These are phyloP conservation scores for Argyresthia albistria DNA, from an alignment of 2,888 invertebrate genomes.

Conservation along the genomic window DNA sequence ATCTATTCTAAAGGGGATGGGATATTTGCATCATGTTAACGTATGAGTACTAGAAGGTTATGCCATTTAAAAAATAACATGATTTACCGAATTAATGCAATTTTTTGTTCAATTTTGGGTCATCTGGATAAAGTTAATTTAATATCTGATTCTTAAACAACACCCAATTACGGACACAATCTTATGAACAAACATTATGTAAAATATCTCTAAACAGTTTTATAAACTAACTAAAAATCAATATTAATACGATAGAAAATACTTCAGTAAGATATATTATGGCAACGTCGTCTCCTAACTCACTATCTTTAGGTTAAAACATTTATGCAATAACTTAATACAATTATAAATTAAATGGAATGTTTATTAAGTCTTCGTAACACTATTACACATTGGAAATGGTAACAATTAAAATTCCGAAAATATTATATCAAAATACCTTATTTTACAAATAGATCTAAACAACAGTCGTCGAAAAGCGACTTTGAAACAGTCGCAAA, in stretches of 20 bases:
- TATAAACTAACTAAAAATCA: background rate
- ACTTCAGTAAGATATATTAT: constrained; percentile 22
- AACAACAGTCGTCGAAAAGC: constrained; percentile 23
- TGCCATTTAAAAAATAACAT: too few relatives aligned
- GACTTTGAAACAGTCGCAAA: constrained; percentile 20
- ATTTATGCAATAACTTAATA: constrained; percentile 22
- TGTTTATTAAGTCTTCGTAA: constrained; percentile 33
- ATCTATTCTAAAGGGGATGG: too few relatives aligned
- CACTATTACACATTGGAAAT: constrained; percentile 30
- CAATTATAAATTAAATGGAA: constrained; percentile 45
- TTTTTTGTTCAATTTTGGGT: constrained; percentile 5
- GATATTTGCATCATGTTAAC: too few relatives aligned
- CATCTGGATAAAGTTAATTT: background rate
- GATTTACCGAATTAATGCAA: too few relatives aligned
- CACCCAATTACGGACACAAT: background rate
- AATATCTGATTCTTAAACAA: background rate
- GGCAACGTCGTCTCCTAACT: constrained; percentile 41
- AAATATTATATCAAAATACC: constrained; percentile 48
- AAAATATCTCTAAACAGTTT: background rate
- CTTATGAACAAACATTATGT: background rate
- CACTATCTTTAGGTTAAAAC: background rate
- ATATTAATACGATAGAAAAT: background rate
- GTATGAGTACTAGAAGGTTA: too few relatives aligned
- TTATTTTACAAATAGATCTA: constrained; percentile 25
- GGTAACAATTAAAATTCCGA: constrained; percentile 62